phyloP scores from a whole-genome alignment of 2,113 vertebrate species.

The Calyptommatus sinebrachiatus region DNA sequence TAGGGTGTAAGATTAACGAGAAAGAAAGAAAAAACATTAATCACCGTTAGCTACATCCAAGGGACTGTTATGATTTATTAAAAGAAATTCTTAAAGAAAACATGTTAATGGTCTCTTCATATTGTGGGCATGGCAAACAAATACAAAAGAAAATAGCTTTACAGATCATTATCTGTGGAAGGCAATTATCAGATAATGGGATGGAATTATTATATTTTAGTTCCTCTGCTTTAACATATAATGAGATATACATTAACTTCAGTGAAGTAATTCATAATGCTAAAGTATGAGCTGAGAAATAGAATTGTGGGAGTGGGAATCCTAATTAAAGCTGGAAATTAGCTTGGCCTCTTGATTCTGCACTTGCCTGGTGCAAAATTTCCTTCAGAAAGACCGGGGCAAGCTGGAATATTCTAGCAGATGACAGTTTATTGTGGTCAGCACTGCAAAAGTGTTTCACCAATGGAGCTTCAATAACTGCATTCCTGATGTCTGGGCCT shows the following conservation, averaged over 20 bases:
- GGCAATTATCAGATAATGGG: neutral
- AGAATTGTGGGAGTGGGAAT: neutral
- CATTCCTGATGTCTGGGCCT: no score
- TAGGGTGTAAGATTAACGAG: conserved; percentile 3
- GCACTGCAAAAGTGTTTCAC: no score
- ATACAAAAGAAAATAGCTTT: neutral
- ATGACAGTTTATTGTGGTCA: no score
- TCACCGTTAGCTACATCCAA: conserved; percentile 2
- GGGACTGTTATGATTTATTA: conserved; percentile 9
- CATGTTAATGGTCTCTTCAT: neutral
- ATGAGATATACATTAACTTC: neutral
- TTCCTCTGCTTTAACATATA: conserved; percentile 10
- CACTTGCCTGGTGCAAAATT: neutral
- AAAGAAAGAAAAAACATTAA: conserved; percentile 1
- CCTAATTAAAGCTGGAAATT: neutral
- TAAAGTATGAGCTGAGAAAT: neutral
- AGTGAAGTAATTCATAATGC: neutral
- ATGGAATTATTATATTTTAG: conserved; percentile 16
- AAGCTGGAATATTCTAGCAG: no score
- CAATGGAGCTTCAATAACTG: no score
- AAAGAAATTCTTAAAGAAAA: conserved; percentile 2
- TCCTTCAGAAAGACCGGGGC: no score
- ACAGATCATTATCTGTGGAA: neutral
- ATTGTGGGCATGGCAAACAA: conserved; percentile 9
- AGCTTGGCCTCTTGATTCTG: neutral